These are phyloP conservation scores for Rhizoglyphus robini DNA, from an alignment of 1,140 invertebrate genomes.

Conservation along the genomic window DNA sequence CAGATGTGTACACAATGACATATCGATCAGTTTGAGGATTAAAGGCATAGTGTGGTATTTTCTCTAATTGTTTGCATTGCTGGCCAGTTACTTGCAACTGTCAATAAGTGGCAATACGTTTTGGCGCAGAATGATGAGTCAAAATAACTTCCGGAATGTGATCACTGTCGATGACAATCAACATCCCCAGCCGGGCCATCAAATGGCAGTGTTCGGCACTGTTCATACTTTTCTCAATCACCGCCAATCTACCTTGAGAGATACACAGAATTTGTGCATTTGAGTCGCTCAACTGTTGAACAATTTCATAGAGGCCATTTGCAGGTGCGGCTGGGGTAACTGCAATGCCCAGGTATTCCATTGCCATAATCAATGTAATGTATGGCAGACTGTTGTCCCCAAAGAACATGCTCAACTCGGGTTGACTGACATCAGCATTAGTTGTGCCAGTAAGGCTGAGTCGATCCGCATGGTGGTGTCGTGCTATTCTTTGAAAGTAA, in stretches of 20 bases:
- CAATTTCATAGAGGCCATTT: neutral
- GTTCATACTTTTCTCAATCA: neutral
- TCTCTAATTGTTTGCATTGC: neutral
- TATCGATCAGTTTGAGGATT: neutral
- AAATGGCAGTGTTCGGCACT: neutral
- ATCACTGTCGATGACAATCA: neutral
- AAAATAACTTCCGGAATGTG: neutral
- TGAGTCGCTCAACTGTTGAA: neutral
- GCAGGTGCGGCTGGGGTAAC: neutral
- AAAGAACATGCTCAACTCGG: neutral
- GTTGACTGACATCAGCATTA: neutral
- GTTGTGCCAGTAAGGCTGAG: too few species aligned
- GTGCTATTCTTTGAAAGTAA: neutral
- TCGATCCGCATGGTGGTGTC: neutral
- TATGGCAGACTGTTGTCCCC: neutral
- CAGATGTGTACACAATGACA: conserved; percentile 31
- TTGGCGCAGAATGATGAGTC: neutral
- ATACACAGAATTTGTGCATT: neutral
- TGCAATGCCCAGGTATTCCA: neutral
- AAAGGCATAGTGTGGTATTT: neutral
- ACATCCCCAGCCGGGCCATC: neutral
- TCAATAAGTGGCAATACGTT: neutral
- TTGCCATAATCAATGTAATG: neutral
- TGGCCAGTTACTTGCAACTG: neutral
- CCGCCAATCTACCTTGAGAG: neutral